Evolutionary conservation across 2,888 invertebrate genomes (phyloP).

Genomic region (Perizoma affinitatum): DNA sequence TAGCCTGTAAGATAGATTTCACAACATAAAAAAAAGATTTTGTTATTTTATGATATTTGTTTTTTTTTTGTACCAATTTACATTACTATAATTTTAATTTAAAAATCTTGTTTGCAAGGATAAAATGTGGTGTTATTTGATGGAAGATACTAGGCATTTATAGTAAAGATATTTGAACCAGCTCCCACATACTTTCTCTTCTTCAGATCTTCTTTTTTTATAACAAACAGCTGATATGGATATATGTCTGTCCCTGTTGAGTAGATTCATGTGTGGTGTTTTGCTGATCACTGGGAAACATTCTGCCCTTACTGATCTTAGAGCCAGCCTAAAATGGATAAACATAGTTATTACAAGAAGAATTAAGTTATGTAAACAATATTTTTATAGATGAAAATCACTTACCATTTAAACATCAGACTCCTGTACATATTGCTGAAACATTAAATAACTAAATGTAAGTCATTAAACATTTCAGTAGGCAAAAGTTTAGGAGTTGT

Average conservation of each 20-base stretch:
- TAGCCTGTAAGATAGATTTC: conserved; percentile 46
- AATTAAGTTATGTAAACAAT: conserved; percentile 11
- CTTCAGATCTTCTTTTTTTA: conserved; percentile 86
- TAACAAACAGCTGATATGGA: conserved; percentile 63
- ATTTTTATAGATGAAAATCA: conserved; percentile 8
- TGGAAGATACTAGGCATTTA: no score
- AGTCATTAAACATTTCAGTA: conserved; percentile 9
- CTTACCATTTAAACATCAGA: conserved; percentile 63
- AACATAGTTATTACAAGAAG: background rate
- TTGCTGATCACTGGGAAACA: conserved; percentile 45
- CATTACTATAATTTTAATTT: no score
- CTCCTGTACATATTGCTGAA: conserved; percentile 61
- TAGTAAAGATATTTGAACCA: no score
- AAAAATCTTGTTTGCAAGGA: no score
- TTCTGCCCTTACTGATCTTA: conserved; percentile 54
- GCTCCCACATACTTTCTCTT: conserved; percentile 80
- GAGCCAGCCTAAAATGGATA: conserved; percentile 55
- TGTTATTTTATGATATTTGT: no score
- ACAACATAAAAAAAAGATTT: no score
- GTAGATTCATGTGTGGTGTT: conserved; percentile 32
- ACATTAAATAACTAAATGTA: conserved; percentile 8
- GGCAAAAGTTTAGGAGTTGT: conserved; percentile 8
- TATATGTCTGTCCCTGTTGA: conserved; percentile 52
- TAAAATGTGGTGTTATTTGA: no score
- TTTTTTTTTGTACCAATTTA: no score